Percentiles rank a stretch among this genome's conserved stretches.
phyloP scores from a whole-genome alignment of 1,140 invertebrate species.

The Saccostrea echinata region DNA sequence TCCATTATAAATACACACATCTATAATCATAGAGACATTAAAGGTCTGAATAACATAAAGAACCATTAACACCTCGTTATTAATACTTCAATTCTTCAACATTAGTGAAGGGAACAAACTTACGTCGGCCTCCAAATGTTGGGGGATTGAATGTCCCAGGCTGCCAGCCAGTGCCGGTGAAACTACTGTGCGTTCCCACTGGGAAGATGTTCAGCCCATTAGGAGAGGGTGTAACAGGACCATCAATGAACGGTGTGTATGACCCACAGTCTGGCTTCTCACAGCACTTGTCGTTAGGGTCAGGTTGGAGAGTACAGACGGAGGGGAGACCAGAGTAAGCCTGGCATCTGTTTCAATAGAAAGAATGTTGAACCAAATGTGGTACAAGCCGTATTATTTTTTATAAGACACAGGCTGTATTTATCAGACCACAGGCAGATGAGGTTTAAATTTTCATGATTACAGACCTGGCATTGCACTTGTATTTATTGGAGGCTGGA shows the following conservation, averaged over 20 bases:
- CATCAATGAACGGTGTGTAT: conserved; percentile 44
- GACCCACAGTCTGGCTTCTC: conserved; percentile 54
- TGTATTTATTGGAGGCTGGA: conserved; percentile 62
- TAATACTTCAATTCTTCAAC: neutral
- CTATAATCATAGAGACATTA: conserved; percentile 43
- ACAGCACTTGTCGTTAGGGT: conserved; percentile 65
- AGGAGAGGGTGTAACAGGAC: conserved; percentile 48
- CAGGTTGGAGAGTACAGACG: conserved; percentile 60
- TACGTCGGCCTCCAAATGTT: conserved; percentile 52
- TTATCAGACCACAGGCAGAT: no score
- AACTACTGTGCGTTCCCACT: conserved; percentile 64
- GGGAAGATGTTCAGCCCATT: conserved; percentile 62
- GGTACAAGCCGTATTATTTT: no score
- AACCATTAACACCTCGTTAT: neutral
- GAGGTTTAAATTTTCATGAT: no score
- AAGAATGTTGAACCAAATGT: neutral
- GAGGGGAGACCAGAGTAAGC: conserved; percentile 65
- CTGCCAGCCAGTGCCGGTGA: conserved; percentile 60
- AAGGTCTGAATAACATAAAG: no score
- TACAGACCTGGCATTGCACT: conserved; percentile 63
- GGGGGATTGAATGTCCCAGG: conserved; percentile 44
- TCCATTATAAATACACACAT: conserved; percentile 68
- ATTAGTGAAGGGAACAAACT: neutral
- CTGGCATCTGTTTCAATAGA: conserved; percentile 64
- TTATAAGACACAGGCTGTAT: no score